These are phyloP conservation scores for Pachliopta kotzebuea DNA, from an alignment of 2,888 invertebrate species.

Conservation along the genomic window DNA sequence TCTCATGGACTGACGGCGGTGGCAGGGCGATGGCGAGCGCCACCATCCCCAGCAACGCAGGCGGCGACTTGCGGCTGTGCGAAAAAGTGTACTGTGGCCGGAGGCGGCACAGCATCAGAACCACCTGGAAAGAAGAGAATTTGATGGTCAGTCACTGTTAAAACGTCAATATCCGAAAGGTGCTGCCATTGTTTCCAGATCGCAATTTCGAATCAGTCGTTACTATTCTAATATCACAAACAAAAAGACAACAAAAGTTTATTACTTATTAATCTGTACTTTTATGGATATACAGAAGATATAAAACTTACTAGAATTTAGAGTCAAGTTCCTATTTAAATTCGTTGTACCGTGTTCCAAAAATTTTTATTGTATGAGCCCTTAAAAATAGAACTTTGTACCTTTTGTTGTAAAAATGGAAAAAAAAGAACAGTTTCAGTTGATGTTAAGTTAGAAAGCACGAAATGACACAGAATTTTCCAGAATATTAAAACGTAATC, in stretches of 20 bases:
- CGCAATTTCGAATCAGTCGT: too few species aligned
- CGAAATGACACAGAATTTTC: slow-evolving; percentile 5
- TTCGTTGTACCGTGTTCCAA: background rate
- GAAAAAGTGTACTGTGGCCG: slow-evolving; percentile 96
- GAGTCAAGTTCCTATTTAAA: background rate
- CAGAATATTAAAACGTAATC: slow-evolving; percentile 13
- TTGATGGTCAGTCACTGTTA: background rate
- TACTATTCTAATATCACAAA: too few species aligned
- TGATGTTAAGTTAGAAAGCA: slow-evolving; percentile 6
- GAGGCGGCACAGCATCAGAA: slow-evolving; percentile 93
- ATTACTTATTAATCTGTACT: too few species aligned
- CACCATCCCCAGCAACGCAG: slow-evolving; percentile 95
- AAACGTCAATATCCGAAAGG: background rate
- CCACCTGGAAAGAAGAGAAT: slow-evolving; percentile 85
- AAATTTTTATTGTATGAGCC: background rate
- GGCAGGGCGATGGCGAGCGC: slow-evolving; percentile 97
- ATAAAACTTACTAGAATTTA: too few species aligned
- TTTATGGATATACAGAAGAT: background rate
- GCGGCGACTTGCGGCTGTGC: slow-evolving; percentile 92
- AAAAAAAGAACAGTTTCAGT: background rate
- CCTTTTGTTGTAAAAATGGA: background rate
- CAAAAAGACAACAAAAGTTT: too few species aligned
- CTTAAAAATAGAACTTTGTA: background rate
- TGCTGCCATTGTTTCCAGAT: too few species aligned
- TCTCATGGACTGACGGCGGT: slow-evolving; percentile 98